A percentile compares a stretch with the other conserved stretches of the same genome.
Evolutionary conservation across 2,113 vertebrate genomes (phyloP).

Genomic region (Mustela nigripes): DNA sequence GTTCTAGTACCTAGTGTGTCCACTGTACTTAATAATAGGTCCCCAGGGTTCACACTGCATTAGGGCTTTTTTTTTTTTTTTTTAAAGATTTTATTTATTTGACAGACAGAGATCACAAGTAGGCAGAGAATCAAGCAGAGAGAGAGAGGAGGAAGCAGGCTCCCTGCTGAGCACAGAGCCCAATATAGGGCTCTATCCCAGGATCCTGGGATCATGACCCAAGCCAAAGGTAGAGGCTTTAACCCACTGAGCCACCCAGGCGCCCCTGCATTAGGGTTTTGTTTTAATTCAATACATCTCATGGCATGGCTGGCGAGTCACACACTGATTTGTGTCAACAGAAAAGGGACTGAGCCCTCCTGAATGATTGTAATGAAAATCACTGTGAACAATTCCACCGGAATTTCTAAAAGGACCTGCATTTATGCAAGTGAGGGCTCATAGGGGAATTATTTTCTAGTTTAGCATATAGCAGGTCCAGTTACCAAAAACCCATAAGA

Average conservation of each 20-base stretch:
- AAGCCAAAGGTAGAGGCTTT: no score
- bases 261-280: no score
- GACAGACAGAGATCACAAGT: no score
- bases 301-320: not conserved
- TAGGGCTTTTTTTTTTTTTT: not conserved
- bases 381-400: not conserved
- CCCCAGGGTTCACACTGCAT: not conserved
- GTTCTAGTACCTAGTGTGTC: not conserved
- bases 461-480: not conserved
- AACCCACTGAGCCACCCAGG: no score
- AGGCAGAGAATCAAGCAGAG: no score
- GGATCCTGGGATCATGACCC: no score
- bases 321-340: not conserved
- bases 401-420: not conserved
- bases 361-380: not conserved
- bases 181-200: no score
- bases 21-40: not conserved
- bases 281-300: no score
- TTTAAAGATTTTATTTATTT: no score
- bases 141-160: no score
- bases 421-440: not conserved
- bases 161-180: no score
- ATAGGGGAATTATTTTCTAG: not conserved
- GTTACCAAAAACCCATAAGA: not conserved
- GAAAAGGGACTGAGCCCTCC: not conserved